A percentile compares a stretch with the other conserved stretches of the same genome.
phyloP scores from a whole-genome alignment of 2,888 invertebrate species.

The Litoditis marina region DNA sequence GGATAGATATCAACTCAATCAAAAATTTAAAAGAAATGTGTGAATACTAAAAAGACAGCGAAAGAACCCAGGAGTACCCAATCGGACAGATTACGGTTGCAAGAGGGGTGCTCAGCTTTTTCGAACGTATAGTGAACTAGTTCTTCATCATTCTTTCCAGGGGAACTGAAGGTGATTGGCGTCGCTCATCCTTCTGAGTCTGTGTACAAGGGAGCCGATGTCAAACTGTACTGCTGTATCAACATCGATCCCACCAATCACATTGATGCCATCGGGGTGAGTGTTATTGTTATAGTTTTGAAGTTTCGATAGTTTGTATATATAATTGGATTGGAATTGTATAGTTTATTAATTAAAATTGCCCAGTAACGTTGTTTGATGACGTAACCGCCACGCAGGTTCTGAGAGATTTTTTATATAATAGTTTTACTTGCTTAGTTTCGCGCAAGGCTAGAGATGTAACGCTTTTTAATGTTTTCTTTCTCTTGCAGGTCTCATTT shows the following conservation, averaged over 20 bases:
- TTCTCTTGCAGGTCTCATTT: slow-evolving; percentile 42
- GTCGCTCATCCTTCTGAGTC: slow-evolving; percentile 46
- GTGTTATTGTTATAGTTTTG: background rate
- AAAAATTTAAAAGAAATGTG: background rate
- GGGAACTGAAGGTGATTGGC: slow-evolving; percentile 48
- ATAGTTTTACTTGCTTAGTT: too few species aligned
- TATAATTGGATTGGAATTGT: too few species aligned
- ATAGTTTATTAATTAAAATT: background rate
- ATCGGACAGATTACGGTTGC: too few species aligned
- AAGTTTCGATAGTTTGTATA: background rate
- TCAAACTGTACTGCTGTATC: slow-evolving; percentile 56
- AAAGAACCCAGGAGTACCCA: background rate
- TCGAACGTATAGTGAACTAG: background rate
- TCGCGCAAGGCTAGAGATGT: background rate
- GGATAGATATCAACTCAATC: too few species aligned
- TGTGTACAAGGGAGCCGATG: slow-evolving; percentile 52
- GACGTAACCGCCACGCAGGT: too few species aligned
- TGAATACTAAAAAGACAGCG: too few species aligned
- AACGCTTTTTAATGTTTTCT: background rate
- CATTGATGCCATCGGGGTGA: slow-evolving; percentile 37
- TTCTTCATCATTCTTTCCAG: slow-evolving; percentile 24
- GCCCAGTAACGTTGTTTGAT: background rate
- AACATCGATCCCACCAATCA: slow-evolving; percentile 57
- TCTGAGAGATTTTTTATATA: too few species aligned
- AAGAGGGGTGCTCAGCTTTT: too few species aligned